phyloP scores from a whole-genome alignment of 2,113 vertebrate genomes.

The Tachycineta bicolor region DNA sequence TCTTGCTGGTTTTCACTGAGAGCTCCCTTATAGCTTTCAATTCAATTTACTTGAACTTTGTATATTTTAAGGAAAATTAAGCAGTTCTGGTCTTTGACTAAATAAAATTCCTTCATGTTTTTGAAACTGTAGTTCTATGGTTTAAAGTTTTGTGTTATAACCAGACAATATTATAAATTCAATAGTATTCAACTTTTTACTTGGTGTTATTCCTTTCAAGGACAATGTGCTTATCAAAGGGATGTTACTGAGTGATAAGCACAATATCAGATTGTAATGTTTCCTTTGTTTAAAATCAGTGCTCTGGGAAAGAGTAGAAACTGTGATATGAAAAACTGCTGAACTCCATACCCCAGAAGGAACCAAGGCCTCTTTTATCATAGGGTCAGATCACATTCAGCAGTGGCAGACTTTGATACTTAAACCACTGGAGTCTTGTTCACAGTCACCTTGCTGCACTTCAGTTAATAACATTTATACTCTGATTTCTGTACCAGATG shows the following conservation, averaged over 20 bases:
- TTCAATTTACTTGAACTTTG: not conserved
- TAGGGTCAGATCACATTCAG: not conserved
- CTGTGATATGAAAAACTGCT: slow-evolving; percentile 18
- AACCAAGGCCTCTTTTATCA: slow-evolving; percentile 17
- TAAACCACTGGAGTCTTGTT: slow-evolving; percentile 1
- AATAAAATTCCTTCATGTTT: not conserved
- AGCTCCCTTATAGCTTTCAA: not conserved
- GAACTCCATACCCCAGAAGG: not conserved
- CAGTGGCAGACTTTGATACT: slow-evolving; percentile 25
- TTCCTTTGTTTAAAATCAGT: slow-evolving; percentile 1
- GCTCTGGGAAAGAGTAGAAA: not conserved
- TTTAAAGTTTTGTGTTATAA: not conserved
- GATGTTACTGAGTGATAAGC: not conserved
- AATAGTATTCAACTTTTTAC: not conserved
- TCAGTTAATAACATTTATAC: not conserved
- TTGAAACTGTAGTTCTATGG: not conserved
- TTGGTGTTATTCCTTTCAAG: not conserved
- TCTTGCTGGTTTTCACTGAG: not conserved
- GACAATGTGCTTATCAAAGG: not conserved
- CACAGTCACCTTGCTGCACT: not conserved
- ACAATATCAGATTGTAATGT: not conserved
- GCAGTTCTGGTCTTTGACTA: not conserved
- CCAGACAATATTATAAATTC: not conserved
- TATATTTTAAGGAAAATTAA: not conserved
- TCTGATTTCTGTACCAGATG: slow-evolving; percentile 35